Percentiles rank a stretch among this genome's conserved stretches.
These are phyloP conservation scores for Phalacrocorax brasilianus DNA, from an alignment of 2,113 vertebrate species.

Conservation along the genomic window DNA sequence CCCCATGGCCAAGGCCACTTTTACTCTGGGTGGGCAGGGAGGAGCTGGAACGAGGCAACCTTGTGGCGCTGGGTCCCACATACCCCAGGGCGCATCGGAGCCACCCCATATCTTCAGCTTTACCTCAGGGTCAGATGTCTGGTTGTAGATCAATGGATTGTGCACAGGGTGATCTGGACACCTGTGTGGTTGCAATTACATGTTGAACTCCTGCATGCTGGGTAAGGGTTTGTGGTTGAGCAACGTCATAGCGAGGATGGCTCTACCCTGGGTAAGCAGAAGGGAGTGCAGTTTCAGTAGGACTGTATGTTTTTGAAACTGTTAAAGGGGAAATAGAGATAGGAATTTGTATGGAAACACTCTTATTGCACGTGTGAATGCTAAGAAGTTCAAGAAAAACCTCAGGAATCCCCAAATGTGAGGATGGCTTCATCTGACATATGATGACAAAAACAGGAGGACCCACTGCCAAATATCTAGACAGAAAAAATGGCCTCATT, in stretches of 20 bases:
- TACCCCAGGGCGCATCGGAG: accelerated
- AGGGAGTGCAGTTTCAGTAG: neutral
- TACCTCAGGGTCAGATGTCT: neutral
- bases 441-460: neutral
- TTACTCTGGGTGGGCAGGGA: neutral
- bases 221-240: neutral
- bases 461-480: neutral
- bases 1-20: neutral
- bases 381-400: neutral
- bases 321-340: neutral
- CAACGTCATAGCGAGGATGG: accelerated
- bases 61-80: accelerated
- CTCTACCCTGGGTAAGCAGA: neutral
- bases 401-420: neutral
- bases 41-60: accelerated
- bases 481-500: neutral
- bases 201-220: neutral
- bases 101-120: neutral
- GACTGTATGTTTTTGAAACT: neutral
- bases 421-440: neutral
- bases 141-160: neutral
- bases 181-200: neutral
- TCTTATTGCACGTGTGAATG: neutral
- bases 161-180: neutral
- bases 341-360: neutral